Evolutionary conservation across 2,113 vertebrate species (phyloP).

Genomic region (Siniperca chuatsi): DNA sequence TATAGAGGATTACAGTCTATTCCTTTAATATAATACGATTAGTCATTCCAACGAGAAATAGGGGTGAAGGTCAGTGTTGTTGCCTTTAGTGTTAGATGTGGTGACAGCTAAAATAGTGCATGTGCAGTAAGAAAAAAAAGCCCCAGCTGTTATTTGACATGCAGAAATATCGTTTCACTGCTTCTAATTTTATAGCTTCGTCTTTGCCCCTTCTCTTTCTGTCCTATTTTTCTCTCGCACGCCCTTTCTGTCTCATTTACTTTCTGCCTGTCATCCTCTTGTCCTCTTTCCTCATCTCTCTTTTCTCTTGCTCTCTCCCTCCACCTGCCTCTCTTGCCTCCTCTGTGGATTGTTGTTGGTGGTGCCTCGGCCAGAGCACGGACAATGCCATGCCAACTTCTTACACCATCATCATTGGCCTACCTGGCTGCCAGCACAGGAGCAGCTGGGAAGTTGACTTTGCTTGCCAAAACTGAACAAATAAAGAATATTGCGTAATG

Average conservation of each 20-base stretch:
- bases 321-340: constrained; percentile 34
- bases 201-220: constrained; percentile 13
- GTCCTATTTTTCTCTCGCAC: constrained; percentile 16
- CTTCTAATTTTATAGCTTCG: constrained; percentile 13
- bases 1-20: constrained; percentile 48
- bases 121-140: background rate
- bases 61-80: constrained; percentile 39
- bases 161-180: constrained; percentile 20
- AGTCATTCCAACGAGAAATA: constrained; percentile 36
- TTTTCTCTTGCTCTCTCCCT: background rate
- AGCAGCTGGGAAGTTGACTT: constrained; percentile 59
- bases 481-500: constrained; percentile 47
- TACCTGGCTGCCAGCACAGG: constrained; percentile 54
- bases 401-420: constrained; percentile 60
- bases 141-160: constrained; percentile 27
- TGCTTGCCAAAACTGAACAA: constrained; percentile 59
- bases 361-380: constrained; percentile 41
- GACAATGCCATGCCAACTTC: constrained; percentile 44
- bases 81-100: constrained; percentile 23
- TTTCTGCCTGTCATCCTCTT: constrained; percentile 37
- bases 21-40: constrained; percentile 54
- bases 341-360: background rate
- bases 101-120: constrained; percentile 27
- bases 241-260: constrained; percentile 61
- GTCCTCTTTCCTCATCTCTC: constrained; percentile 29